A percentile compares a stretch with the other conserved stretches of the same genome.
Evolutionary conservation across 2,113 vertebrate species (phyloP).

Genomic region (Aleadryas rufinucha): DNA sequence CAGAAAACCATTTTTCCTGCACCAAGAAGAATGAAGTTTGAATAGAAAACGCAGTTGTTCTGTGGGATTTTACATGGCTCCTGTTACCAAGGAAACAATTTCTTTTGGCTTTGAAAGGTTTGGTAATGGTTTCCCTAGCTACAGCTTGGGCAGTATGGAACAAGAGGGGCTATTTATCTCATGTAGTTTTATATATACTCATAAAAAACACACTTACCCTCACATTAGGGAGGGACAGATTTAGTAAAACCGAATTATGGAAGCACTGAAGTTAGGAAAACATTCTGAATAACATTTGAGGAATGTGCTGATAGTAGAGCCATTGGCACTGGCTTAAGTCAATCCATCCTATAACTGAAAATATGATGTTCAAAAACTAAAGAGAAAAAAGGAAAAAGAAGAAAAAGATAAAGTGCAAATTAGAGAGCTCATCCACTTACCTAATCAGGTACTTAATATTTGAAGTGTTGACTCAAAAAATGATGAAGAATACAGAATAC

Average conservation of each 20-base stretch:
- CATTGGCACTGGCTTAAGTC: neutral
- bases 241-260: neutral
- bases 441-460: neutral
- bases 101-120: conserved; percentile 50
- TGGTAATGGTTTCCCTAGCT: conserved; percentile 35
- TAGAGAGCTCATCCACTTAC: neutral
- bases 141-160: conserved; percentile 37
- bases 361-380: neutral
- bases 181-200: neutral
- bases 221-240: neutral
- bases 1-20: conserved; percentile 17
- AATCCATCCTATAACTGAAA: neutral
- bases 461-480: neutral
- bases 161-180: neutral
- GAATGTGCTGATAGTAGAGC: neutral
- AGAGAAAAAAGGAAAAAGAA: no score
- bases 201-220: neutral
- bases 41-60: conserved; percentile 63
- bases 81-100: conserved; percentile 72
- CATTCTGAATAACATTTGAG: neutral
- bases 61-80: conserved; percentile 52
- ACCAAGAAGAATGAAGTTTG: conserved; percentile 40
- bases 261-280: neutral
- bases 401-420: neutral
- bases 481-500: neutral